Base-by-base conservation (phyloP, 2,797 vertebrate species). In the Pantherophis alleghaniensis region DNA sequence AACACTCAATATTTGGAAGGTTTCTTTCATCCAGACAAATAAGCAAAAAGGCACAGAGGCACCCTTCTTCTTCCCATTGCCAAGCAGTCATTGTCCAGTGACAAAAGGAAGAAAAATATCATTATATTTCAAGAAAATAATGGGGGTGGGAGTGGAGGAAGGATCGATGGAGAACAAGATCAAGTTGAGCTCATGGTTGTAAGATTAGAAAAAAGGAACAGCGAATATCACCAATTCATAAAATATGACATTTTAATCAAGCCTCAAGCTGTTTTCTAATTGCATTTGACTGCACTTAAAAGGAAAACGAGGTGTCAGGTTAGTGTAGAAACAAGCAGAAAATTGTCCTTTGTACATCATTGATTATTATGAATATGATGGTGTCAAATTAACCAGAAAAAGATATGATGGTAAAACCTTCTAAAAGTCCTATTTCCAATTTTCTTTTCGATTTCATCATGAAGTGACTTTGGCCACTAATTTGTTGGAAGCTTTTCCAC, bases 171-270 rank as follows among this genome's bases (percentile, higher is more conserved):
- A 32, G 7, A 0, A 56, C 53, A 14, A 87, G 90, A 90, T 94
- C 0, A 24, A 86, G 22, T 89, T 37, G 74, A 92, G 87, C 1
- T 55, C 89, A 47, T 7, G 89, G 94, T 86, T 95, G 91, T 56
- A 37, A 90, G 79, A 92, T 90, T 95, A 88, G 86, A 91, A 92
- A 93, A 51, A 93, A 96, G 89, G 86, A 90, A 90, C 16, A 93
- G 92, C 87, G 92, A 90, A 74, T 86, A 83, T 53, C 89, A 94
- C 86, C 95, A 95, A 95, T 91, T 94, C 96, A 94, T 88, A 90
- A 96, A 96, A 96, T 94, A 92, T 94, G 95, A 95, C 96, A 95
- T 96, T 97, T 97, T 96, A 97, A 97, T 97, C 96, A 96, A 42
- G 89, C 90, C 83, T 94, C 90, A 94, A 96, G 95, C 91, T 96